Conservation (phyloP, 2,113 vertebrate genomes). For the Blennius ocellaris region DNA sequence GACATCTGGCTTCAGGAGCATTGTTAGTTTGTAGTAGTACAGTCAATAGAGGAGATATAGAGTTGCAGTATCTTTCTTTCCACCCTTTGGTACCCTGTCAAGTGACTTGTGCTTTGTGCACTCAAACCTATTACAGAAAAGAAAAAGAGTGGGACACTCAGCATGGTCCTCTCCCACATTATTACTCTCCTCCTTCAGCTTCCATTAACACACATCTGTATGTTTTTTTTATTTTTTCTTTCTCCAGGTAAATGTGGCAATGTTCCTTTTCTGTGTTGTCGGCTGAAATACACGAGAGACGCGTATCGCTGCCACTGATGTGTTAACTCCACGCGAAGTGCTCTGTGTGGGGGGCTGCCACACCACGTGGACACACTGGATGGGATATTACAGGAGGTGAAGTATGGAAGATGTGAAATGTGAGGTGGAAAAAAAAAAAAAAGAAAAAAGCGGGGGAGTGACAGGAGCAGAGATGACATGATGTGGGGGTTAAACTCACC, state of each 20-base stretch:
- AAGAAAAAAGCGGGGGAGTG: conserved; percentile 32
- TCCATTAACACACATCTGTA: not conserved
- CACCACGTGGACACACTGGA: not conserved
- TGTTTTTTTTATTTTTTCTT: not conserved
- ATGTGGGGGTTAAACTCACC: conserved; percentile 54
- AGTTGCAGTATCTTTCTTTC: no score
- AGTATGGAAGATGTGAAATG: conserved; percentile 14
- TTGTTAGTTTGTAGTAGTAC: no score
- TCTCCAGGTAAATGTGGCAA: not conserved
- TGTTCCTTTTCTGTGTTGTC: not conserved
- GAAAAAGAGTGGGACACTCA: not conserved
- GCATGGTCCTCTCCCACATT: not conserved
- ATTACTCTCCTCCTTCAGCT: not conserved
- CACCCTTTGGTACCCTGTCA: no score
- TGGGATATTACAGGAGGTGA: conserved; percentile 5
- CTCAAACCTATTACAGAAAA: not conserved
- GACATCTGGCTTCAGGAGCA: no score
- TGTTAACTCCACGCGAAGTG: conserved; percentile 15
- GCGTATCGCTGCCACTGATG: conserved; percentile 8
- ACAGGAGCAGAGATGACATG: conserved; percentile 30
- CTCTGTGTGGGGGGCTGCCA: not conserved
- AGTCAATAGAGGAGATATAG: no score
- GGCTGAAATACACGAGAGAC: not conserved
- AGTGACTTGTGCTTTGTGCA: no score
- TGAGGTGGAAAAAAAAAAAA: not conserved